Evolutionary conservation across 1,140 invertebrate species (phyloP).

Genomic region (Drosophila burlai): DNA sequence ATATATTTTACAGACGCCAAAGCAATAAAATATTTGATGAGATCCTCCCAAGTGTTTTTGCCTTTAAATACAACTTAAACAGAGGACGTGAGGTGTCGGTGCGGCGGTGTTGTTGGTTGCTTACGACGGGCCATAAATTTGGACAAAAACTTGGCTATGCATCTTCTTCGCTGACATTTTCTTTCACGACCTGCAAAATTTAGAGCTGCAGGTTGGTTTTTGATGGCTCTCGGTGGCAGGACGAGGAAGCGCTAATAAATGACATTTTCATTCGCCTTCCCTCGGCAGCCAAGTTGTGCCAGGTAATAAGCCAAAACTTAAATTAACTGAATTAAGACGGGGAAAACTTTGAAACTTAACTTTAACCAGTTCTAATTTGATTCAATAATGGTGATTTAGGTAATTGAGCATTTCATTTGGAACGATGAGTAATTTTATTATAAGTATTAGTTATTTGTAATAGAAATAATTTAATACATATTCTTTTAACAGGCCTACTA

Average conservation of each 20-base stretch:
- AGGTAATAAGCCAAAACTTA: constrained; percentile 42
- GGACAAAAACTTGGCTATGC: constrained; percentile 54
- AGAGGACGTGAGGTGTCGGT: constrained; percentile 29
- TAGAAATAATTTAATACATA: neutral
- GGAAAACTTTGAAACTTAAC: neutral
- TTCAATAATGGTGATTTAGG: constrained; percentile 4
- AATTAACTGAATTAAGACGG: constrained; percentile 21
- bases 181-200: constrained; percentile 72
- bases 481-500: neutral
- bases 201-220: constrained; percentile 60
- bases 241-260: constrained; percentile 64
- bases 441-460: no score
- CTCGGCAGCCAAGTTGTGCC: constrained; percentile 9
- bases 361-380: neutral
- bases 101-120: constrained; percentile 21
- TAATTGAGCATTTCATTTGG: constrained; percentile 2
- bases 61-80: constrained; percentile 53
- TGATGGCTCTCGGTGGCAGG: constrained; percentile 57
- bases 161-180: constrained; percentile 67
- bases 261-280: constrained; percentile 60
- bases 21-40: constrained; percentile 44
- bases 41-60: constrained; percentile 5
- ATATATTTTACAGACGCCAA: constrained; percentile 9
- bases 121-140: constrained; percentile 63
- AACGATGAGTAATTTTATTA: neutral